Base-by-base conservation (phyloP, 2,113 vertebrate genomes). In the Mobula hypostoma region DNA sequence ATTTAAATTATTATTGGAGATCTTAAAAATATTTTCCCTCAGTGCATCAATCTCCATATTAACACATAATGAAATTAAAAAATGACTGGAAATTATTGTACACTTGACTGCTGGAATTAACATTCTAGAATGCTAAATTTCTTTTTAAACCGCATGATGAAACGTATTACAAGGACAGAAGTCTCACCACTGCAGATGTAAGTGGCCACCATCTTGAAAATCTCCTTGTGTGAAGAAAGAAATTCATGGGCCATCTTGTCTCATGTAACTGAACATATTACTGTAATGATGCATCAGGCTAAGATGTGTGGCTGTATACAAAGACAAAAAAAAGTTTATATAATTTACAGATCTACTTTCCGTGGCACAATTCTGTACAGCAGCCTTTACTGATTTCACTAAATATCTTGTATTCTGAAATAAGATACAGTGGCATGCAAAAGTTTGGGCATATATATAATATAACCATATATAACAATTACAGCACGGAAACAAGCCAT, bases 221-320 rank as follows among this genome's bases (percentile, higher is more conserved):
- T 93, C 91, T 93, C 91, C 91, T 93, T 93, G 91, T 93, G 91
- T 93, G 91, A 93, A 93, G 91, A 93, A 93, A 93, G 91, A 74
- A 93, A 93, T 93, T 93, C 91, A 93, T 93, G 91, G 91, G 91
- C 91, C 91, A 93, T 93, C 91, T 93, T 66, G 68, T 76, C 32
- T 93, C 70, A 56, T 76, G 70, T 66, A 93, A 76, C 48, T 93
- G 70, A 93, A 48, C 91, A 93, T 93, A 93, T 76, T 93, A 93
- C 68, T 74, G 91, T 21, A 93, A 93, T 76, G 91, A 74, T 72
- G 74, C 91, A 93, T 74, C 40, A 70, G 76, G 70, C 70, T 93
- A 93, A 74, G 91, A 56, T 74, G 91, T 56, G 27, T 93, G 70
- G 72, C 91, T 93, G 91, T 27, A 93, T 93, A 93, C 72, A 74